phyloP scores from a whole-genome alignment of 2,888 invertebrate genomes.

The Melinopterus prodromus region DNA sequence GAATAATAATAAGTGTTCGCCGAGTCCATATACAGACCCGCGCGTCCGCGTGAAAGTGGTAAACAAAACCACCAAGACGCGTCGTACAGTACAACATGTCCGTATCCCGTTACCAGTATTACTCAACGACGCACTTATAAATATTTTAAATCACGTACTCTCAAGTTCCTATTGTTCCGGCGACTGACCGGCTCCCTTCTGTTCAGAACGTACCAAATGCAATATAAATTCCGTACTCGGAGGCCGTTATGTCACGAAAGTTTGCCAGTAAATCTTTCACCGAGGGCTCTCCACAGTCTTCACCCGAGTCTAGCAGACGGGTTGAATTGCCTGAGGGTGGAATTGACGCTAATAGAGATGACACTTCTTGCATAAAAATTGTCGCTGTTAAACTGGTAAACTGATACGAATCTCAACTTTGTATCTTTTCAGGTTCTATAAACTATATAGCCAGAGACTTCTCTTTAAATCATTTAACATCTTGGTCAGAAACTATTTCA shows the following conservation, averaged over 20 bases:
- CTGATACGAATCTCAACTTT: too few relatives aligned
- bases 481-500: too few relatives aligned
- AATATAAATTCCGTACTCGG: slow-evolving; percentile 24
- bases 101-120: background rate
- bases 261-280: slow-evolving; percentile 22
- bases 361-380: background rate
- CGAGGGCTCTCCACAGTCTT: background rate
- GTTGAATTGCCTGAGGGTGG: background rate
- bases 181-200: background rate
- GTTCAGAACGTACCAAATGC: slow-evolving; percentile 16
- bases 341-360: background rate
- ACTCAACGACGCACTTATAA: background rate
- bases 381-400: background rate
- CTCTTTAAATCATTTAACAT: too few relatives aligned
- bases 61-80: background rate
- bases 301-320: background rate
- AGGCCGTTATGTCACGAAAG: slow-evolving; percentile 24
- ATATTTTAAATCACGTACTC: slow-evolving; percentile 4
- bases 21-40: background rate
- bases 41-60: background rate
- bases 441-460: too few relatives aligned
- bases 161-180: background rate
- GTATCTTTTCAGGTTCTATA: too few relatives aligned
- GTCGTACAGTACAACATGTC: background rate
- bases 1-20: background rate